Percentiles rank a stretch among this genome's conserved stretches.
Evolutionary conservation across 2,113 vertebrate species (phyloP).

Genomic region (Cnemophilus loriae): DNA sequence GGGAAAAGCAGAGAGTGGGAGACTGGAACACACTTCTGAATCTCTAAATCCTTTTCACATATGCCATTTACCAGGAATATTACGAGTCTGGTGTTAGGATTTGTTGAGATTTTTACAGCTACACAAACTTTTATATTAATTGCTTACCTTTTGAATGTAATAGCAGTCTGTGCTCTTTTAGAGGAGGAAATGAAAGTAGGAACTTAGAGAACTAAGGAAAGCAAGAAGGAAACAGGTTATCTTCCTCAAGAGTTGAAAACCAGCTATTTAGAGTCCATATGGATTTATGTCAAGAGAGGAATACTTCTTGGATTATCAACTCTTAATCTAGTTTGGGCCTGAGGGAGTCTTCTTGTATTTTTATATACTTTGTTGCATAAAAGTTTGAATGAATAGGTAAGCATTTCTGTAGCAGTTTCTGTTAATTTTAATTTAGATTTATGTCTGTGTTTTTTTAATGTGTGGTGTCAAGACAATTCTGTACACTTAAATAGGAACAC

Average conservation of each 20-base stretch:
- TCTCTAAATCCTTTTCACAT: background rate
- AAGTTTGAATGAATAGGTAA: background rate
- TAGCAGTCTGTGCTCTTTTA: background rate
- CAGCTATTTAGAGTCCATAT: slow-evolving; percentile 5
- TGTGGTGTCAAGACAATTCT: background rate
- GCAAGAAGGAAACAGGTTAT: slow-evolving; percentile 4
- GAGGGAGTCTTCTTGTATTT: background rate
- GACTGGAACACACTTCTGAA: background rate
- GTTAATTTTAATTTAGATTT: background rate
- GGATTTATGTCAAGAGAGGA: background rate
- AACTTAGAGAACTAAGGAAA: background rate
- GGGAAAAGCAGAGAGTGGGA: background rate
- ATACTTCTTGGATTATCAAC: slow-evolving; percentile 16
- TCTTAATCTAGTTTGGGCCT: slow-evolving; percentile 20
- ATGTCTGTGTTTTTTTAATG: background rate
- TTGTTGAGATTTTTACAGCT: slow-evolving; percentile 54
- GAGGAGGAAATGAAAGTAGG: background rate
- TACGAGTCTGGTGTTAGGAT: slow-evolving; percentile 8
- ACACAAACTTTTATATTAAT: slow-evolving; percentile 65
- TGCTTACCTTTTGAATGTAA: slow-evolving; percentile 5
- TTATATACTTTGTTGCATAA: background rate
- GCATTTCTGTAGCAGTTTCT: background rate
- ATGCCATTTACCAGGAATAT: slow-evolving; percentile 17
- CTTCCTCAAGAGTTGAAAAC: background rate
- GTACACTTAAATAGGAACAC: background rate